phyloP scores from a whole-genome alignment of 2,113 vertebrate genomes.

The Cryptotis parvus region DNA sequence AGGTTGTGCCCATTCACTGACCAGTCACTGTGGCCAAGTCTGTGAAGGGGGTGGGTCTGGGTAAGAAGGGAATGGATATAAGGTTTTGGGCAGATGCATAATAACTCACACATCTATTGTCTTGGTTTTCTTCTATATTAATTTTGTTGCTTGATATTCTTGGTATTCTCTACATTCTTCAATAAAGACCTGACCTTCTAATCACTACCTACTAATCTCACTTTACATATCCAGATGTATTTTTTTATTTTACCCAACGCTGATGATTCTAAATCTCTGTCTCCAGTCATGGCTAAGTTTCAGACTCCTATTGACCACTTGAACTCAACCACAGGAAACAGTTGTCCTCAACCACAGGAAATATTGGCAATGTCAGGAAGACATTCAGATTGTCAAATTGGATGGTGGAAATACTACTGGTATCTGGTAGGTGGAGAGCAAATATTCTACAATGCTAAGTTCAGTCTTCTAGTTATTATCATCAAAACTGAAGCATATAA shows the following conservation, averaged over 20 bases:
- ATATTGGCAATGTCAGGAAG: background rate
- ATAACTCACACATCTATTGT: too few relatives aligned
- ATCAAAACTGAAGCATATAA: background rate
- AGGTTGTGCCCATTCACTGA: background rate
- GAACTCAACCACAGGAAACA: background rate
- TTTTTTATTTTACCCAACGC: background rate
- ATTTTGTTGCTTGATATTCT: background rate
- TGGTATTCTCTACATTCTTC: background rate
- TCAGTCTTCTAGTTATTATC: background rate
- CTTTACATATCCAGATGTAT: background rate
- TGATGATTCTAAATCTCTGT: background rate
- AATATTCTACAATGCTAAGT: background rate
- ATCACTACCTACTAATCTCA: background rate
- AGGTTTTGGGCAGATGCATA: background rate
- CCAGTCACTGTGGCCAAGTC: background rate
- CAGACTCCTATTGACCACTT: background rate
- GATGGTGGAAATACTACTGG: background rate
- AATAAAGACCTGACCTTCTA: background rate
- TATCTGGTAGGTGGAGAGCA: background rate
- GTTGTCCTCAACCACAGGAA: background rate
- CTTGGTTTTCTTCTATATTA: constrained; percentile 12
- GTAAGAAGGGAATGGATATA: background rate
- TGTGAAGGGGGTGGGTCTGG: background rate
- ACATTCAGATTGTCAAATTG: background rate
- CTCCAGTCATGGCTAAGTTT: background rate